A percentile compares a stretch with the other conserved stretches of the same genome.
Conservation (phyloP, 2,888 invertebrate species). For the Phytoseiulus persimilis region DNA sequence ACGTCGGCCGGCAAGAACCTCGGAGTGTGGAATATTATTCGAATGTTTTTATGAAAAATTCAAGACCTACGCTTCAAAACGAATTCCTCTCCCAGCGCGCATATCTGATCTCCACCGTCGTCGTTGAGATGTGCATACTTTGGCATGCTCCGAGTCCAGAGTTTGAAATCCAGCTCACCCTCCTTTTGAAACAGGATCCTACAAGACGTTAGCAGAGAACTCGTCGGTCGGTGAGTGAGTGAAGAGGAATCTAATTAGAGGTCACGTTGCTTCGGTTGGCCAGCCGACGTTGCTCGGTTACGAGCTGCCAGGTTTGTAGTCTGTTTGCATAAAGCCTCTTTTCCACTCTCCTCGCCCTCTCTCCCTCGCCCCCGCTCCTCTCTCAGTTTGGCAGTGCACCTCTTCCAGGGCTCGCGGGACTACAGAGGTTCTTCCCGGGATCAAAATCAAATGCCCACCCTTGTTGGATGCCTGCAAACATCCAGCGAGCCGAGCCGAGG, state of each 20-base stretch:
- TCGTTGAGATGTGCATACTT: background rate
- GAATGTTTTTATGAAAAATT: background rate
- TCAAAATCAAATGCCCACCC: background rate
- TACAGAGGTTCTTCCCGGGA: background rate
- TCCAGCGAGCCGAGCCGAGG: too few species aligned
- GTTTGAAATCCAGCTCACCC: background rate
- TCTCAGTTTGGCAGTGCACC: background rate
- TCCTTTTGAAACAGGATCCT: background rate
- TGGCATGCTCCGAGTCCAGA: background rate
- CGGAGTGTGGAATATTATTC: background rate
- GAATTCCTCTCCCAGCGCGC: background rate
- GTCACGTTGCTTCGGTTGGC: background rate
- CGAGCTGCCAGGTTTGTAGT: background rate
- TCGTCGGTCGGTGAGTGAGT: background rate
- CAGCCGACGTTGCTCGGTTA: background rate
- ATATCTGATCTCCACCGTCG: background rate
- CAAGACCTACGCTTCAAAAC: background rate
- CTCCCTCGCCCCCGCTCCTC: background rate
- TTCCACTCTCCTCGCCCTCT: background rate
- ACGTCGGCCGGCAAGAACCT: background rate
- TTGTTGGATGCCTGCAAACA: too few species aligned
- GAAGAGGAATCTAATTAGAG: constrained; percentile 5
- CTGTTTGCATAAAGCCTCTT: background rate
- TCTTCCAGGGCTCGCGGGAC: background rate
- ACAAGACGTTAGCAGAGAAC: background rate